phyloP scores from a whole-genome alignment of 2,113 vertebrate genomes.

The Lichenostomus cassidix region DNA sequence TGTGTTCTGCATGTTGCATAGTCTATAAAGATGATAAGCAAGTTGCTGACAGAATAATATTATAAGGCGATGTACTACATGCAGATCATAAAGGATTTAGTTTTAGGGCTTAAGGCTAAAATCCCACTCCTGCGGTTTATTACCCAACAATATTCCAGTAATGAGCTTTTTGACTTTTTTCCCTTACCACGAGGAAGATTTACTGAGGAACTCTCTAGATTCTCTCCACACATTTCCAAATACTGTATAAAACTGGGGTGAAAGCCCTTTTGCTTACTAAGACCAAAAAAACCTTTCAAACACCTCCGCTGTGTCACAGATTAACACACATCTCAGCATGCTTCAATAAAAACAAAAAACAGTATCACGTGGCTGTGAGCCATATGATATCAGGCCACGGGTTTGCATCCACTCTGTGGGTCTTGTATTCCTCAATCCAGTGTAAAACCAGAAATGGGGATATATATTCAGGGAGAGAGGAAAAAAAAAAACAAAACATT shows the following conservation, averaged over 20 bases:
- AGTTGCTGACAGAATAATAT: slow-evolving; percentile 71
- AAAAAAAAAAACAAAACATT: background rate
- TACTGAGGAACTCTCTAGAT: slow-evolving; percentile 69
- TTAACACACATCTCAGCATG: slow-evolving; percentile 30
- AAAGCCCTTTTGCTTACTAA: slow-evolving; percentile 30
- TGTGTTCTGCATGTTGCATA: slow-evolving; percentile 54
- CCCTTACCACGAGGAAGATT: slow-evolving; percentile 62
- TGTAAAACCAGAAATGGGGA: slow-evolving; percentile 19
- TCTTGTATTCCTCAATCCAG: background rate
- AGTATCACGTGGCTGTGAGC: slow-evolving; percentile 14
- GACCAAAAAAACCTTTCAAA: slow-evolving; percentile 46
- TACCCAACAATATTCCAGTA: slow-evolving; percentile 63
- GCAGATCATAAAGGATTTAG: slow-evolving; percentile 72
- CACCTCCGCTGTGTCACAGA: background rate
- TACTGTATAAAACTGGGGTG: slow-evolving; percentile 10
- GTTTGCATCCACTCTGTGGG: background rate
- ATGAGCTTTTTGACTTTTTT: slow-evolving; percentile 64
- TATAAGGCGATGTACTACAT: slow-evolving; percentile 70
- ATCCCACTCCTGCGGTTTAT: slow-evolving; percentile 69
- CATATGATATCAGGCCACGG: background rate
- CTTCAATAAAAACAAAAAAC: background rate
- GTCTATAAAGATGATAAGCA: slow-evolving; percentile 71
- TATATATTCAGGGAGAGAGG: background rate
- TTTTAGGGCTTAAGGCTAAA: slow-evolving; percentile 72
- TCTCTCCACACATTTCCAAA: slow-evolving; percentile 61